A percentile compares a stretch with the other conserved stretches of the same genome.
Evolutionary conservation across 2,888 invertebrate genomes (phyloP).

Genomic region (Liodrosophila aerea): DNA sequence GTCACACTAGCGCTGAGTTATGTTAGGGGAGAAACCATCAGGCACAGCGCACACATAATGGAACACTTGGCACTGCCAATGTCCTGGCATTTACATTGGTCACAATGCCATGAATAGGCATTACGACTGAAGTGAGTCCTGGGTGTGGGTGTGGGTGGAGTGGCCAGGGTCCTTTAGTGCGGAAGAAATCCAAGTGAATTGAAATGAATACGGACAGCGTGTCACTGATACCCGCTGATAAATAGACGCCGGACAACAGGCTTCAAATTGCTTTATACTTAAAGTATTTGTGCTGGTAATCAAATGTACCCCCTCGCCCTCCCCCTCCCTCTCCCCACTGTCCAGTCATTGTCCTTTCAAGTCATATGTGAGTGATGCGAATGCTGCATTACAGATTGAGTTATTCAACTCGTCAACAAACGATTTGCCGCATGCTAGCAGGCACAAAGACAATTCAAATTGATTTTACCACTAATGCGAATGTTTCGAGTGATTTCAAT

Average conservation of each 20-base stretch:
- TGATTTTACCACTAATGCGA: background rate
- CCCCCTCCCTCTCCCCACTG: background rate
- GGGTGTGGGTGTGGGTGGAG: too few species aligned
- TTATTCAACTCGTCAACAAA: conserved; percentile 7
- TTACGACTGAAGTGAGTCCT: background rate
- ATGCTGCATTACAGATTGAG: conserved; percentile 18
- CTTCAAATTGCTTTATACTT: conserved; percentile 20
- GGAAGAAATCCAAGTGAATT: conserved; percentile 16
- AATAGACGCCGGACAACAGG: conserved; percentile 11
- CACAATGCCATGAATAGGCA: conserved; percentile 16
- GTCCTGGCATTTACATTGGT: conserved; percentile 44
- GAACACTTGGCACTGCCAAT: conserved; percentile 42
- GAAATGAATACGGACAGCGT: conserved; percentile 20
- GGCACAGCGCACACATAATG: conserved; percentile 25
- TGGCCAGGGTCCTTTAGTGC: background rate
- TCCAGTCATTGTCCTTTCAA: too few species aligned
- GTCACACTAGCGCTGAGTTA: conserved; percentile 34
- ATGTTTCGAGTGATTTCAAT: too few species aligned
- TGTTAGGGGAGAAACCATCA: conserved; percentile 30
- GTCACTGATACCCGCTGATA: conserved; percentile 25
- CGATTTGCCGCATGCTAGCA: background rate
- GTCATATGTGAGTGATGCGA: conserved; percentile 20
- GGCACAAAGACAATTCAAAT: background rate
- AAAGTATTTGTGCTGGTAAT: conserved; percentile 9
- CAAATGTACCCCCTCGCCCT: conserved; percentile 4